These are phyloP conservation scores for Ammospiza nelsoni DNA, from an alignment of 2,113 vertebrate genomes.

Conservation along the genomic window DNA sequence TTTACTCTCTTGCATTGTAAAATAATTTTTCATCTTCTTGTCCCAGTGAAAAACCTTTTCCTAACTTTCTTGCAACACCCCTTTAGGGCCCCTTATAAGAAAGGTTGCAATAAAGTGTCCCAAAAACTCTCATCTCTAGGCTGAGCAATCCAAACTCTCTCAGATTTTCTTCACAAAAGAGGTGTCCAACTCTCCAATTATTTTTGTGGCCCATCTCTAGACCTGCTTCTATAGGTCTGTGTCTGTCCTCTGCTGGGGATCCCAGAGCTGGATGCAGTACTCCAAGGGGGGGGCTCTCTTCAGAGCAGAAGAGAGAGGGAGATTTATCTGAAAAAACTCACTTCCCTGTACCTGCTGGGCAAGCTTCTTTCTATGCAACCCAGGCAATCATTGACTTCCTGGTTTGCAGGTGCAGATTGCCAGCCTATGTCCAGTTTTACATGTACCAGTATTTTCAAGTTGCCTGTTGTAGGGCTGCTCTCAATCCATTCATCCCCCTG, in stretches of 20 bases:
- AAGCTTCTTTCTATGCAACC: neutral
- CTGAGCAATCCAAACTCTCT: neutral
- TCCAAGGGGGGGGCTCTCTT: neutral
- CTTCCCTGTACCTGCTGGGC: fast-evolving
- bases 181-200: too few relatives aligned
- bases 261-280: neutral
- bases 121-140: neutral
- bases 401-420: neutral
- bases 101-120: neutral
- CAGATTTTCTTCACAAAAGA: neutral
- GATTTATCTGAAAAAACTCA: neutral
- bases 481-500: neutral
- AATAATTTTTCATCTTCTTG: neutral
- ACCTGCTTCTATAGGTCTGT: neutral
- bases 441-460: neutral
- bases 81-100: neutral
- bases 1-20: neutral
- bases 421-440: neutral
- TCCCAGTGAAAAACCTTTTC: neutral
- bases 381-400: fast-evolving
- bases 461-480: neutral
- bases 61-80: neutral
- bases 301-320: neutral
- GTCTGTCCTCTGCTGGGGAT: neutral
- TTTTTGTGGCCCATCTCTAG: neutral